Evolutionary conservation across 2,888 invertebrate genomes (phyloP).

Genomic region (Campopleginae sp.): DNA sequence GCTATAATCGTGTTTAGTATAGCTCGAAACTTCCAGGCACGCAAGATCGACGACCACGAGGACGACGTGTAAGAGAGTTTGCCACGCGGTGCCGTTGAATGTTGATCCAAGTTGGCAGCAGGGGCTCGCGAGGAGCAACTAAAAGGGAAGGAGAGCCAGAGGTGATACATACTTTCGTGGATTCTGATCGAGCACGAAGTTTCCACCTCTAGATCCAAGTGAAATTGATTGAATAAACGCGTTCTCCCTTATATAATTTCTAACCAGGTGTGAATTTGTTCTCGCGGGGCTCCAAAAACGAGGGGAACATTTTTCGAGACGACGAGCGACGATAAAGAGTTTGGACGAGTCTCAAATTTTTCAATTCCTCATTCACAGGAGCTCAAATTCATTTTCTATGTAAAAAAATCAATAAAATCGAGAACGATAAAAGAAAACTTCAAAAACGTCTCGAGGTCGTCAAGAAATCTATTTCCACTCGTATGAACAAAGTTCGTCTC

Average conservation of each 20-base stretch:
- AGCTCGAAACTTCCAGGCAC: constrained; percentile 60
- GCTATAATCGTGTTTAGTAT: constrained; percentile 56
- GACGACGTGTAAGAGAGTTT: constrained; percentile 38
- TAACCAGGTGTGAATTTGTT: constrained; percentile 49
- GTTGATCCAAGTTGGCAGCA: constrained; percentile 32
- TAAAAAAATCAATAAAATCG: background rate
- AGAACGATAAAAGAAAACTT: background rate
- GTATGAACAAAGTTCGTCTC: background rate
- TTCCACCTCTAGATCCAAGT: constrained; percentile 34
- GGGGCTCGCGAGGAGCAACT: background rate
- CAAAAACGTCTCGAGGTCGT: too few relatives aligned
- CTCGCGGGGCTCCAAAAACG: background rate
- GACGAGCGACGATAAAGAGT: background rate
- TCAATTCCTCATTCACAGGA: background rate
- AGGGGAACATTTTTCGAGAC: background rate
- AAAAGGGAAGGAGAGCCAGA: background rate
- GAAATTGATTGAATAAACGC: constrained; percentile 63
- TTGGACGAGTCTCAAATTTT: background rate
- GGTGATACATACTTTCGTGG: constrained; percentile 28
- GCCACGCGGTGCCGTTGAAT: constrained; percentile 20
- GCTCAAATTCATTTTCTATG: background rate
- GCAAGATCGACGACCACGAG: constrained; percentile 62
- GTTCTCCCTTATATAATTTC: constrained; percentile 53
- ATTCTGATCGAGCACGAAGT: constrained; percentile 62
- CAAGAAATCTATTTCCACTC: too few relatives aligned